These are phyloP conservation scores for Macrocentrus cingulum DNA, from an alignment of 1,140 invertebrate genomes.

Conservation along the genomic window DNA sequence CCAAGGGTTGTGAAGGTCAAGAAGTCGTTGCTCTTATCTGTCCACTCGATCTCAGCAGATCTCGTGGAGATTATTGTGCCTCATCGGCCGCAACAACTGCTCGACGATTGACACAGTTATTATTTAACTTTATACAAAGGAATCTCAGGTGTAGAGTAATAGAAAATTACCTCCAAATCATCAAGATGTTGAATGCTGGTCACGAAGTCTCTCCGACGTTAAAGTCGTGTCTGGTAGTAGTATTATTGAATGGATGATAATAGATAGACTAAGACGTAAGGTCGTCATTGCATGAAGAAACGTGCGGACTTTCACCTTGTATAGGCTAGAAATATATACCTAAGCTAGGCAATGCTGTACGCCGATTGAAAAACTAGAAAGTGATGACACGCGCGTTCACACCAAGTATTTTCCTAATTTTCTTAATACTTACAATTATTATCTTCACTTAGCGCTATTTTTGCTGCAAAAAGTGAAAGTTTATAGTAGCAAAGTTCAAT, in stretches of 20 bases:
- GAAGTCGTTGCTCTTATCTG: neutral
- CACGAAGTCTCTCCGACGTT: constrained; percentile 11
- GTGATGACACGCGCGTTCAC: neutral
- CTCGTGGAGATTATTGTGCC: too few species aligned
- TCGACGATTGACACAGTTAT: too few species aligned
- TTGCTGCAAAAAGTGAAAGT: constrained; percentile 13
- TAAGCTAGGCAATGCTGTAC: too few species aligned
- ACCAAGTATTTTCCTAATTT: too few species aligned
- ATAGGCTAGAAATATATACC: neutral
- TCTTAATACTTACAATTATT: too few species aligned
- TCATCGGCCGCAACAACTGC: too few species aligned
- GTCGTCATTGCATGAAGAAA: constrained; percentile 13
- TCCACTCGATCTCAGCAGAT: neutral
- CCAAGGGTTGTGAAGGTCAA: constrained; percentile 11
- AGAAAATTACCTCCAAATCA: too few species aligned
- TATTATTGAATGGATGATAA: neutral
- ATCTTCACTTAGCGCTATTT: neutral
- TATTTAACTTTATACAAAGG: too few species aligned
- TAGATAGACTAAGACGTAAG: constrained; percentile 4
- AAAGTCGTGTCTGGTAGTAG: constrained; percentile 17
- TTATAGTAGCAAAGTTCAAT: neutral
- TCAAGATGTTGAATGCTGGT: too few species aligned
- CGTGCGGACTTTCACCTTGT: constrained; percentile 29
- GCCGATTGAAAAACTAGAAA: neutral
- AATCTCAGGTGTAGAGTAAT: too few species aligned